These are phyloP conservation scores for Spinus olivaceus DNA, from an alignment of 2,797 vertebrate species.

Conservation along the genomic window DNA sequence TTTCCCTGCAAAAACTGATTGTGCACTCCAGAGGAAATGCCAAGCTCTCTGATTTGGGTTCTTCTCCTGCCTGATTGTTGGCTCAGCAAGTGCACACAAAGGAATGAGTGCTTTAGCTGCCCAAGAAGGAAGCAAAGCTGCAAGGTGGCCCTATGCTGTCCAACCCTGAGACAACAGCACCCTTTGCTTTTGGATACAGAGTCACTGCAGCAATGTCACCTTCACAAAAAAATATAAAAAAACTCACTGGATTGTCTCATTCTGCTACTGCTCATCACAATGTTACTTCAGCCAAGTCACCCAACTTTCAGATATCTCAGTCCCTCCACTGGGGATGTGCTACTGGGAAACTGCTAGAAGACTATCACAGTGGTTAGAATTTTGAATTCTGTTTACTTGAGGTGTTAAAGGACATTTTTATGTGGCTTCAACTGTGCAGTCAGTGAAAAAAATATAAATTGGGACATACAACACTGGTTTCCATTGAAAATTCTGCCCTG, in stretches of 20 bases:
- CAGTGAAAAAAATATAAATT: not conserved
- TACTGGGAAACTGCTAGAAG: not conserved
- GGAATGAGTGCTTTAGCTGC: not conserved
- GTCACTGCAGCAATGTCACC: not conserved
- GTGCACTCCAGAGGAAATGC: not conserved
- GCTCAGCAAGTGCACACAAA: not conserved
- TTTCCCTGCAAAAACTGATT: not conserved
- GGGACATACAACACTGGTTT: not conserved
- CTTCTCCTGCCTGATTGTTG: not conserved
- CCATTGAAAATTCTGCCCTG: not conserved
- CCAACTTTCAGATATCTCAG: not conserved
- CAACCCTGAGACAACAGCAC: not conserved
- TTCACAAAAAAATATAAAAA: not conserved
- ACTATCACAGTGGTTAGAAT: not conserved
- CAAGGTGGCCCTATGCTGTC: not conserved
- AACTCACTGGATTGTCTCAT: not conserved
- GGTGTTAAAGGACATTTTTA: not conserved
- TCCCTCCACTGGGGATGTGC: not conserved
- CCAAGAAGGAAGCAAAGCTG: not conserved
- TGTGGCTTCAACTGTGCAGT: not conserved
- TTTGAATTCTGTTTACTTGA: not conserved
- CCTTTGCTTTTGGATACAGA: not conserved
- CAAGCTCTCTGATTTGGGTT: not conserved
- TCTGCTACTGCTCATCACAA: not conserved
- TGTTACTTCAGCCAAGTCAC: not conserved